Evolutionary conservation across 2,888 invertebrate species (phyloP).

Genomic region (Lepidochrysops patricia): DNA sequence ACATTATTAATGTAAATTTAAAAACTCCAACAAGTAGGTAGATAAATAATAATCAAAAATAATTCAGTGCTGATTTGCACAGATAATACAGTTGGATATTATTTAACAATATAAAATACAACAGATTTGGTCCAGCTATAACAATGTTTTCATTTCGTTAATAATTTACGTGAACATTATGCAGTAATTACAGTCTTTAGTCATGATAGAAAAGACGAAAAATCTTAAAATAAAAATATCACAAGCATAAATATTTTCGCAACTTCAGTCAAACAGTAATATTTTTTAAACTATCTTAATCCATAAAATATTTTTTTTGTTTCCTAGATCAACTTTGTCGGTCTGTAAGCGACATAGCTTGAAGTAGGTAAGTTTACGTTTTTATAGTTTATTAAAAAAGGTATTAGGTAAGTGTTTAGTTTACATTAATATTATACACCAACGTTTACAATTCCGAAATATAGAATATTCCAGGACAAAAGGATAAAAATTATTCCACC

Average conservation of each 20-base stretch:
- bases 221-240: slow-evolving; percentile 68
- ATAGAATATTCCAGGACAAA: background rate
- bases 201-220: slow-evolving; percentile 63
- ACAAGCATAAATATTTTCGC: slow-evolving; percentile 51
- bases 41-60: too few relatives aligned
- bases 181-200: slow-evolving; percentile 66
- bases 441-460: background rate
- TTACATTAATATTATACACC: background rate
- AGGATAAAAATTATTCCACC: background rate
- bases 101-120: slow-evolving; percentile 8
- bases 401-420: background rate
- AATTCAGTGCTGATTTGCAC: background rate
- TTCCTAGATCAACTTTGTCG: slow-evolving; percentile 2
- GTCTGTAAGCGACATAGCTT: background rate
- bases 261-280: slow-evolving; percentile 33
- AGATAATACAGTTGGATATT: background rate
- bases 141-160: slow-evolving; percentile 41
- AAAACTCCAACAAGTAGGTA: background rate
- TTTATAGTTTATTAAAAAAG: background rate
- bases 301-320: slow-evolving; percentile 11
- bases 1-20: slow-evolving; percentile 23
- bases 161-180: slow-evolving; percentile 45
- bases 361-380: background rate
- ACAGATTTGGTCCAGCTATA: slow-evolving; percentile 67
- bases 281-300: slow-evolving; percentile 14